Base-by-base conservation (phyloP, 1,140 invertebrate species). In the Zophobas atratus region DNA sequence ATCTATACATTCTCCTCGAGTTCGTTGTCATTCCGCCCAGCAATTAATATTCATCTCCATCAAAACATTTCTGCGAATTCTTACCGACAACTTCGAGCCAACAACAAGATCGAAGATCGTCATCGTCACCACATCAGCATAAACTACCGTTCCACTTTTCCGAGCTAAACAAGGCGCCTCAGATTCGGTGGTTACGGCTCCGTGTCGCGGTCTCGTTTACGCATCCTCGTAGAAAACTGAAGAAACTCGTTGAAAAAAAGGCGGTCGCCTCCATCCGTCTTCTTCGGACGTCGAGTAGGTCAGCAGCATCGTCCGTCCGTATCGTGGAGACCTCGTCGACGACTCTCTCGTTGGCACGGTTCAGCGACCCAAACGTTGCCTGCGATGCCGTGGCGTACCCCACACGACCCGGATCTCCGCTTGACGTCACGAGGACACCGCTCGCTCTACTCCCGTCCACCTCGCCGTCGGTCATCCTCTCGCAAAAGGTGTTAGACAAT, bases 361-460 rank as follows among this genome's bases (percentile, higher is more conserved):
- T 77, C 76, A 77, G 36, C 76, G 76, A 77, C 76, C 76, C 63
- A 72, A 41, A 63, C 57, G 57, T 63, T 63, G 57, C 49, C 49
- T 49, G 48, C 33, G 53, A 33, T 56, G 74, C 57, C 48, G 70
- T 72, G 49, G 43, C 36, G 34, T 60, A 55, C 76, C 67, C 67
- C 53, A 71, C 76, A 56, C 75, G 76, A 80, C 75, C 78, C 75
- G 76, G 78, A 77, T 80, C 75, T 77, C 76, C 75, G 78, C 75
- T 70, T 79, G 75, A 73, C 75, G 75, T 79, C 78, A 79, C 73
- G 77, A 79, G 77, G 73, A 79, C 73, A 63, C 57, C 57, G 57
- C 57, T 63, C 57, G 57, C 57, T 63, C 49, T 63, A 63, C 57
- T 63, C 57, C 57, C 57, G 57, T 63, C 57, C 57, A 63, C 57